Evolutionary conservation across 2,113 vertebrate species (phyloP).

Genomic region (Brevimyrus niger): DNA sequence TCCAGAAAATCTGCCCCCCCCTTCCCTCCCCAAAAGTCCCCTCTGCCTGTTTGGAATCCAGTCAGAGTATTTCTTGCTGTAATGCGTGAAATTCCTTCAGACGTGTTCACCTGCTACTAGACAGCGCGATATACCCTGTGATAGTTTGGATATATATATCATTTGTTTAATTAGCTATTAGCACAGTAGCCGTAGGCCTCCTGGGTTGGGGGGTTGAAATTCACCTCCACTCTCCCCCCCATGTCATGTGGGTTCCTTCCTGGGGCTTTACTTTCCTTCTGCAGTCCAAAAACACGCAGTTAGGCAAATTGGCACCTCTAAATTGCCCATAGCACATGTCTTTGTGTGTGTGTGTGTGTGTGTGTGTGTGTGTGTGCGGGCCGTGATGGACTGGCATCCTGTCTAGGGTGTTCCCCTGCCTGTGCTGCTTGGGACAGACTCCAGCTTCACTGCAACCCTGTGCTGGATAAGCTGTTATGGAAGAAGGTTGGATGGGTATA

Average conservation of each 20-base stretch:
- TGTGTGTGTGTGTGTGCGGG: background rate
- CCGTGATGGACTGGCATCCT: background rate
- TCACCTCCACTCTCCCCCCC: background rate
- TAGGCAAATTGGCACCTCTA: background rate
- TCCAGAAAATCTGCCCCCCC: background rate
- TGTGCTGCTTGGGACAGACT: background rate
- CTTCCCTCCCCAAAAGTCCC: background rate
- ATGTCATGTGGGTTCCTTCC: background rate
- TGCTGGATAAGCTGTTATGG: background rate
- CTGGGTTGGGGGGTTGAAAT: background rate
- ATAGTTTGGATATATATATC: background rate
- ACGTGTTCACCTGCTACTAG: background rate
- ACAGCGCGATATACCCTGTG: background rate
- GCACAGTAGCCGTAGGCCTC: background rate
- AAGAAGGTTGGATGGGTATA: background rate
- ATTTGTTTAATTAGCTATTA: background rate
- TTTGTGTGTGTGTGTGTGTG: background rate
- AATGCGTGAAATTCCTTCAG: slow-evolving; percentile 3
- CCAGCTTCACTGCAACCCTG: background rate
- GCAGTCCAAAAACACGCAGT: background rate
- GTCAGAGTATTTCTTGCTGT: background rate
- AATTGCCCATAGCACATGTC: background rate
- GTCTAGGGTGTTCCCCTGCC: background rate
- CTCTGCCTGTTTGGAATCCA: background rate
- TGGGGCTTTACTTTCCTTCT: background rate